A percentile compares a stretch with the other conserved stretches of the same genome.
Evolutionary conservation across 2,888 invertebrate genomes (phyloP).

Genomic region (Junonia oenone): DNA sequence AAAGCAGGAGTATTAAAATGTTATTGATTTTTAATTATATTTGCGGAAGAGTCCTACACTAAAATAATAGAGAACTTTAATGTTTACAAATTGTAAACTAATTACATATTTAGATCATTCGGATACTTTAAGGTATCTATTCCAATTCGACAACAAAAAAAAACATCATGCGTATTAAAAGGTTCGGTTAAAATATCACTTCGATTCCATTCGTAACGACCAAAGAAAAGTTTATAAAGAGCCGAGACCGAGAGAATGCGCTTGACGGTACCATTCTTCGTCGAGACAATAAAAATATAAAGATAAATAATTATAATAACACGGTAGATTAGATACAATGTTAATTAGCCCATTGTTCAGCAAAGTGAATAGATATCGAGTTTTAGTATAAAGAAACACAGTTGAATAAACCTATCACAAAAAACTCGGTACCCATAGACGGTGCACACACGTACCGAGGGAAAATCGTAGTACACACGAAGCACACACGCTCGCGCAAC

Average conservation of each 20-base stretch:
- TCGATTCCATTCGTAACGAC: slow-evolving; percentile 7
- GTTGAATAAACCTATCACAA: slow-evolving; percentile 31
- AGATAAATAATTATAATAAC: slow-evolving; percentile 49
- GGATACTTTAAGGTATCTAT: too few species aligned
- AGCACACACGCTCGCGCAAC: slow-evolving; percentile 34
- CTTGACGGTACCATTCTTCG: slow-evolving; percentile 29
- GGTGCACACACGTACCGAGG: slow-evolving; percentile 30
- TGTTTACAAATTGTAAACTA: too few species aligned
- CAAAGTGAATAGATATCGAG: slow-evolving; percentile 42
- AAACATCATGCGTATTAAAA: too few species aligned
- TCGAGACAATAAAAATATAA: slow-evolving; percentile 41
- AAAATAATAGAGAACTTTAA: not conserved
- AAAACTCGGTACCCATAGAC: slow-evolving; percentile 26
- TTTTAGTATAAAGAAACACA: slow-evolving; percentile 40
- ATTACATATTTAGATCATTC: too few species aligned
- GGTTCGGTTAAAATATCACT: slow-evolving; percentile 4
- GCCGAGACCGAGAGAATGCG: slow-evolving; percentile 33
- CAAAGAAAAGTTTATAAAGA: slow-evolving; percentile 30
- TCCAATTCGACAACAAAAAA: too few species aligned
- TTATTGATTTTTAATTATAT: slow-evolving; percentile 1
- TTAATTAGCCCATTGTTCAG: slow-evolving; percentile 55
- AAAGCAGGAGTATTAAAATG: not conserved
- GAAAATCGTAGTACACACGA: slow-evolving; percentile 28
- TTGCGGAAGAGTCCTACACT: not conserved
- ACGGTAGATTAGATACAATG: slow-evolving; percentile 45